Evolutionary conservation across 2,888 invertebrate genomes (phyloP).

Genomic region (Electrophaes corylata): DNA sequence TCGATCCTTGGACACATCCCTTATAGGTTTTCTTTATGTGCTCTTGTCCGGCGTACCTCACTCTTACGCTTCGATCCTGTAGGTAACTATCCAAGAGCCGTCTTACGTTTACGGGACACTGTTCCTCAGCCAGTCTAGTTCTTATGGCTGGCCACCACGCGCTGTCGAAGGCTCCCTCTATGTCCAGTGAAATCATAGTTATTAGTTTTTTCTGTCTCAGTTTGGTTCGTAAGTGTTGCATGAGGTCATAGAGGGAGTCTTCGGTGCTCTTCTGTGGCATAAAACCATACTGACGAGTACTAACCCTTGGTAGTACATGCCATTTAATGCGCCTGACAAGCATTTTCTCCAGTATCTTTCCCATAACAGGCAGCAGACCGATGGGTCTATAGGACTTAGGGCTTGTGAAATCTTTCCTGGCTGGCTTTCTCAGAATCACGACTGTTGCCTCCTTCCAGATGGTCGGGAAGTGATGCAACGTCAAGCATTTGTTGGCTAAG

Average conservation of each 20-base stretch:
- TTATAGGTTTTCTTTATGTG: background rate
- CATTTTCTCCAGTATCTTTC: constrained; percentile 24
- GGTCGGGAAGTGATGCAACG: constrained; percentile 29
- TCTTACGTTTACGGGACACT: constrained; percentile 1
- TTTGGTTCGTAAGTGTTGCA: too few relatives aligned
- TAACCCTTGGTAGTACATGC: constrained; percentile 6
- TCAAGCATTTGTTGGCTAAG: constrained; percentile 34
- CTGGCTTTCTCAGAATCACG: constrained; percentile 3
- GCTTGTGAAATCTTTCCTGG: constrained; percentile 2
- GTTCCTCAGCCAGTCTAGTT: background rate
- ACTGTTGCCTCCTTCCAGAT: constrained; percentile 22
- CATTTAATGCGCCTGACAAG: background rate
- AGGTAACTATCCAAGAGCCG: background rate
- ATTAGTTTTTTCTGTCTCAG: background rate
- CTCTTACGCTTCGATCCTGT: too few relatives aligned
- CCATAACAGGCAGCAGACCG: constrained; percentile 37
- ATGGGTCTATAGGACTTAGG: constrained; percentile 41
- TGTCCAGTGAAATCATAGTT: background rate
- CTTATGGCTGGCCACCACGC: background rate
- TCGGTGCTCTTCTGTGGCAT: constrained; percentile 13
- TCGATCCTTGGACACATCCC: background rate
- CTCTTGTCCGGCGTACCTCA: background rate
- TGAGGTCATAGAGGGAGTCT: constrained; percentile 8
- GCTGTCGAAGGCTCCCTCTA: too few relatives aligned
- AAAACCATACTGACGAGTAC: constrained; percentile 7